phyloP scores from a whole-genome alignment of 2,797 vertebrate species.

The Emydoidea blandingii region DNA sequence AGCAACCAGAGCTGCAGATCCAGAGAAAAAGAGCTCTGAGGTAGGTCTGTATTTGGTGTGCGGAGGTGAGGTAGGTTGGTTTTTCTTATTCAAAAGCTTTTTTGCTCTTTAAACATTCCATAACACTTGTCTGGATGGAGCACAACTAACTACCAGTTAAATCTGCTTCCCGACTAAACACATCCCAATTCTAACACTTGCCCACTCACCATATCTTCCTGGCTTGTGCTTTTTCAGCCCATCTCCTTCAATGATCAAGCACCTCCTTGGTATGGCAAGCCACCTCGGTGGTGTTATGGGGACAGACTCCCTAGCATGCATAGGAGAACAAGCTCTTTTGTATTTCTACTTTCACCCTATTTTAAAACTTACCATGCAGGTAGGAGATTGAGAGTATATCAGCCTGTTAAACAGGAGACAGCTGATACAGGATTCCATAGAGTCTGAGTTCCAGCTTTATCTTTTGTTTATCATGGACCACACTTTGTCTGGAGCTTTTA shows the following conservation, averaged over 20 bases:
- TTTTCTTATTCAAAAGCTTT: too few relatives aligned
- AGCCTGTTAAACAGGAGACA: not conserved
- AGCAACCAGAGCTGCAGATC: too few relatives aligned
- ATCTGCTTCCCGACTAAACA: not conserved
- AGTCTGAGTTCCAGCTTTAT: not conserved
- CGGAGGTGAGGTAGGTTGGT: too few relatives aligned
- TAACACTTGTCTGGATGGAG: too few relatives aligned
- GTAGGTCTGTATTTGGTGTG: too few relatives aligned
- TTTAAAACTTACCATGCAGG: too few relatives aligned
- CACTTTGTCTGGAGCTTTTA: not conserved
- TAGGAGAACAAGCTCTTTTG: not conserved
- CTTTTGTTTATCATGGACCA: not conserved
- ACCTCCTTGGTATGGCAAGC: too few relatives aligned
- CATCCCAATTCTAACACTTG: not conserved
- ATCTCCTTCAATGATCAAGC: not conserved
- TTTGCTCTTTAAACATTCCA: too few relatives aligned
- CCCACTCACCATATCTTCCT: not conserved
- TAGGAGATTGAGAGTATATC: not conserved
- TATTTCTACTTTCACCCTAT: not conserved
- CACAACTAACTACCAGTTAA: too few relatives aligned
- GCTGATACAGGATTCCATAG: not conserved
- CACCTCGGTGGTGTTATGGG: not conserved
- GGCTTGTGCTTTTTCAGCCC: not conserved
- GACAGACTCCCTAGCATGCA: not conserved
- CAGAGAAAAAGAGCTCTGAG: too few relatives aligned